Base-by-base conservation (phyloP, 2,797 vertebrate species). In the Ara ararauna region DNA sequence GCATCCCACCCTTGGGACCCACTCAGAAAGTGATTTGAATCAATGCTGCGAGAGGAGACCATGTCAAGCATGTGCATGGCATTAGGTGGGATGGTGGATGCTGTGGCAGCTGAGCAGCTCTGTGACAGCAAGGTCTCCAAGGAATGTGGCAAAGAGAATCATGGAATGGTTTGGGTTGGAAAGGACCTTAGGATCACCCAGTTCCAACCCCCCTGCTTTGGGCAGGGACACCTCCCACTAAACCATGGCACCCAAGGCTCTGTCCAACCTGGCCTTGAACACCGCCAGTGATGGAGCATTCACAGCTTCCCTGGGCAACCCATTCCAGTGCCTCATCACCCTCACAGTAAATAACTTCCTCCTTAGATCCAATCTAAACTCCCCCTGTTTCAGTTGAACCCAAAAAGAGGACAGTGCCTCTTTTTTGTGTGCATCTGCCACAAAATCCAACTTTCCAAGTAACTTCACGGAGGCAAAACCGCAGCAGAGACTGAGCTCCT, bases 31-130 rank as follows among this genome's bases (percentile, higher is more conserved):
- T 60, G 71, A 11, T n/a, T 44, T 5, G 11, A 58, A 17, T 5
- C 44, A 34, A 7, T 34, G 40, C 79, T 94, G 71, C 19, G 19
- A 23, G 64, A 75, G 30, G 51, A 56, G 62, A 13, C 15, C 62
- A 15, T 8, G 5, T 29, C 48, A 78, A 26, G 20, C 34, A 9
- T 0, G 0, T 13, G 2, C 5, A 4, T 76, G 54, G 65, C 66
- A 4, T 47, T 83, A 82, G 79, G 61, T 44, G 2, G 62, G 83
- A 5, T 34, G 66, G 36, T 47, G 66, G 83, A 2, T 74, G 51
- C 65, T 0, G 11, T 61, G 79, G 83, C 61, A 66, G 53, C 53
- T 54, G 53, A 19, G 53, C 18, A 32, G 53, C 30, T 8, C 53
- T n/a, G 2, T 54, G 53, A 13, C 53, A 54, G 51, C 53, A 26